A percentile compares a stretch with the other conserved stretches of the same genome.
These are phyloP conservation scores for Elmis aenea DNA, from an alignment of 2,888 invertebrate genomes.

Conservation along the genomic window DNA sequence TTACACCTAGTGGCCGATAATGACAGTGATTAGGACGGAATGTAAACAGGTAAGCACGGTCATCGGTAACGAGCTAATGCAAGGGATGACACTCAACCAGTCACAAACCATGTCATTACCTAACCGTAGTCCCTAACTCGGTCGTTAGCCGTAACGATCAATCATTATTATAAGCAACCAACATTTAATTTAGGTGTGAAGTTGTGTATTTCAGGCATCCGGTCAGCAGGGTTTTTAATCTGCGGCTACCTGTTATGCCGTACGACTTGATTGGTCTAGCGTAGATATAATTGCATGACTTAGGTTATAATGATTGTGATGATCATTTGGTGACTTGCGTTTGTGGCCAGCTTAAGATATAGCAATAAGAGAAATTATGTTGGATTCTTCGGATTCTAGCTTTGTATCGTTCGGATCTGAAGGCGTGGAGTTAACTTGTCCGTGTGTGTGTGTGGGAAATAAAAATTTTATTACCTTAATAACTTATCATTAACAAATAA, in stretches of 20 bases:
- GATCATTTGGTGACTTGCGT: conserved; percentile 38
- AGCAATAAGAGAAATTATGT: conserved; percentile 31
- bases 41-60: conserved; percentile 32
- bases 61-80: conserved; percentile 34
- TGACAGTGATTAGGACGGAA: conserved; percentile 7
- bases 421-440: too few species aligned
- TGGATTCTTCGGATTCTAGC: neutral
- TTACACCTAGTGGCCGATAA: too few species aligned
- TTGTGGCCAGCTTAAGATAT: conserved; percentile 20
- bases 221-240: conserved; percentile 25
- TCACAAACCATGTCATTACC: conserved; percentile 37
- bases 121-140: conserved; percentile 23
- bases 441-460: too few species aligned
- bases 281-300: conserved; percentile 36
- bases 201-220: conserved; percentile 26
- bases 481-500: too few species aligned
- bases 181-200: conserved; percentile 34
- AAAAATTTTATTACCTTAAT: too few species aligned
- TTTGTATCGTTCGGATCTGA: too few species aligned
- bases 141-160: conserved; percentile 36
- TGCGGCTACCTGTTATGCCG: conserved; percentile 11
- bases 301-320: conserved; percentile 37
- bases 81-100: conserved; percentile 32
- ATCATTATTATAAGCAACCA: conserved; percentile 38
- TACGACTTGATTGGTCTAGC: conserved; percentile 26